A percentile compares a stretch with the other conserved stretches of the same genome.
Conservation (phyloP, 2,113 vertebrate species). For the Galbula dea region DNA sequence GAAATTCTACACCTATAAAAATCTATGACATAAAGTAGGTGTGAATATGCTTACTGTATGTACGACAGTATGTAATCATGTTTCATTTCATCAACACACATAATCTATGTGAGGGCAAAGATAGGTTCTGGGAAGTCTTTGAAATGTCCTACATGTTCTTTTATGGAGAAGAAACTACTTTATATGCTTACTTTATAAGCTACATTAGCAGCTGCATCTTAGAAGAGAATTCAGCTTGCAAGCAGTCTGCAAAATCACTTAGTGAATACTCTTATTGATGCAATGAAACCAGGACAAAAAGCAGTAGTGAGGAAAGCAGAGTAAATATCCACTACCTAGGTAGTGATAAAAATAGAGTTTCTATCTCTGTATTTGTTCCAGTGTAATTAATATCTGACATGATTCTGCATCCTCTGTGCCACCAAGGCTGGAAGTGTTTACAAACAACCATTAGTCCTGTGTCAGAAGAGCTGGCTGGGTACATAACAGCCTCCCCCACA, state of each 20-base stretch:
- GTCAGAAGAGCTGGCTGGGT: neutral
- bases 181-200: neutral
- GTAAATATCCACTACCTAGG: neutral
- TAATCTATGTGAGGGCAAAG: neutral
- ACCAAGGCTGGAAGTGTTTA: conserved; percentile 7
- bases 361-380: neutral
- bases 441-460: neutral
- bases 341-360: neutral
- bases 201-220: neutral
- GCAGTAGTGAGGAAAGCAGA: neutral
- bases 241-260: neutral
- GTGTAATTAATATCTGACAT: conserved; percentile 7
- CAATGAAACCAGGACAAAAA: neutral
- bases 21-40: neutral
- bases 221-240: neutral
- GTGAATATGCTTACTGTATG: neutral
- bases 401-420: neutral
- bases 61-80: neutral
- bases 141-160: neutral
- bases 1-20: conserved; percentile 60
- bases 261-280: neutral
- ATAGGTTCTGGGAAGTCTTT: neutral
- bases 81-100: neutral
- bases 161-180: neutral
- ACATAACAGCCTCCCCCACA: neutral